Evolutionary conservation across 2,888 invertebrate genomes (phyloP), one percentile per base, ranked within the genome.

Genomic region (Ypsolopha sequella): DNA sequence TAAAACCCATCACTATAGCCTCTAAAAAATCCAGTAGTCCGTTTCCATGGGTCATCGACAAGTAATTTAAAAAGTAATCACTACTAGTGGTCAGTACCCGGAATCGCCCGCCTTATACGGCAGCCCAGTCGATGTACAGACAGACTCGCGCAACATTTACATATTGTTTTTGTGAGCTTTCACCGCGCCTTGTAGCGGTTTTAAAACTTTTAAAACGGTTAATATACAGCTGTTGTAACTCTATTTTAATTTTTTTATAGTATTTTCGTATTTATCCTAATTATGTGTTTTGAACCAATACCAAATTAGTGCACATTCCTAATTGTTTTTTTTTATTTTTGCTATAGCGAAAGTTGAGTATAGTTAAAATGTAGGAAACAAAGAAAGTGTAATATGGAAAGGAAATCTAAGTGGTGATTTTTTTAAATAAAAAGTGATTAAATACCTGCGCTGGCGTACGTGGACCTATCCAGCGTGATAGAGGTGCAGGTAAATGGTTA

Each of bases 381-480:
- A 11, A 46, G 41, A 41, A n/a, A 48, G 48, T 48, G 43, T 11
- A 11, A 11, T 48, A 36, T 14, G 34, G 24, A 24, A 24, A 24
- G 24, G 4, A 24, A 24, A 24, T 24, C 4, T 24, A 24, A 24
- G 24, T 24, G 24, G 43, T 43, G 43, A 14, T 47, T 47, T 50
- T 64, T 61, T 58, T 59, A 59, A 68, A 68, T 61, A 65, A 24
- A 66, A 70, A 75, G 77, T 64, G 55, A 54, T 57, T 67, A 73
- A 88, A 86, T 88, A 80, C 73, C 85, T 89, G 91, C 91, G 80
- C 88, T 92, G 87, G 91, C 92, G 68, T 92, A 91, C 89, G 91
- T 92, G 78, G 92, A 92, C 73, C 89, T 92, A 86, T 90, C 91
- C 67, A 91, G 91, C 67, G 91, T 92, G 76, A 91, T 92, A 76